Conservation (phyloP, 2,113 vertebrate genomes). For the Nestor notabilis region DNA sequence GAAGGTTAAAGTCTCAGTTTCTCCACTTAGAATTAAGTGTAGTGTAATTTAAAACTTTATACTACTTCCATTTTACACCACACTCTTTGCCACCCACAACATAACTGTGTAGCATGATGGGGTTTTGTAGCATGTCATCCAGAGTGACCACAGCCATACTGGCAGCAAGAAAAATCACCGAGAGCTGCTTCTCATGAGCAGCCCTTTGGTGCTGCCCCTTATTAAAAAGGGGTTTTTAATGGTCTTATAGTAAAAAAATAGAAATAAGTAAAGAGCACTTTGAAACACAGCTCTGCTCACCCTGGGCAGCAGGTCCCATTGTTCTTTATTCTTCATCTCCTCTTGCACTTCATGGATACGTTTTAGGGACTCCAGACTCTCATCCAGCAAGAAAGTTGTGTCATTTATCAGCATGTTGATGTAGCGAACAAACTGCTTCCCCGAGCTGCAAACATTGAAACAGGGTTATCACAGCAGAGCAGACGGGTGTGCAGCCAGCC, state of each 20-base stretch:
- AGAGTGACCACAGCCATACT: neutral
- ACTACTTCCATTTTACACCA: neutral
- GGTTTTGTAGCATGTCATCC: neutral
- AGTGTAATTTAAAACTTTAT: neutral
- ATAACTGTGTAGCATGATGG: neutral
- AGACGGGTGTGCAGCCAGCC: neutral
- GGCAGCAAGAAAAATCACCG: neutral
- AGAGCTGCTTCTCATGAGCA: neutral
- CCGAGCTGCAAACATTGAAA: constrained; percentile 81
- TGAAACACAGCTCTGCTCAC: constrained; percentile 74
- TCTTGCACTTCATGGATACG: constrained; percentile 98
- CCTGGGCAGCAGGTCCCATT: constrained; percentile 95
- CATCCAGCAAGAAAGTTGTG: constrained; percentile 96
- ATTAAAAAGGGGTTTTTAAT: neutral
- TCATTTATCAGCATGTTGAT: constrained; percentile 99
- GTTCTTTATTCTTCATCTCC: constrained; percentile 98
- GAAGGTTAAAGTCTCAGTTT: constrained; percentile 2
- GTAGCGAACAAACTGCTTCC: constrained; percentile 99
- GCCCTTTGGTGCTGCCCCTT: neutral
- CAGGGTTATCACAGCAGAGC: neutral
- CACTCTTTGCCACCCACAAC: neutral
- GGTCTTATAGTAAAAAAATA: neutral
- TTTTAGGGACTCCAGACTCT: constrained; percentile 97
- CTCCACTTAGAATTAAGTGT: neutral
- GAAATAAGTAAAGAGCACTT: constrained; percentile 5